A percentile compares a stretch with the other conserved stretches of the same genome.
phyloP scores from a whole-genome alignment of 2,797 vertebrate genomes.

The Megalops cyprinoides region DNA sequence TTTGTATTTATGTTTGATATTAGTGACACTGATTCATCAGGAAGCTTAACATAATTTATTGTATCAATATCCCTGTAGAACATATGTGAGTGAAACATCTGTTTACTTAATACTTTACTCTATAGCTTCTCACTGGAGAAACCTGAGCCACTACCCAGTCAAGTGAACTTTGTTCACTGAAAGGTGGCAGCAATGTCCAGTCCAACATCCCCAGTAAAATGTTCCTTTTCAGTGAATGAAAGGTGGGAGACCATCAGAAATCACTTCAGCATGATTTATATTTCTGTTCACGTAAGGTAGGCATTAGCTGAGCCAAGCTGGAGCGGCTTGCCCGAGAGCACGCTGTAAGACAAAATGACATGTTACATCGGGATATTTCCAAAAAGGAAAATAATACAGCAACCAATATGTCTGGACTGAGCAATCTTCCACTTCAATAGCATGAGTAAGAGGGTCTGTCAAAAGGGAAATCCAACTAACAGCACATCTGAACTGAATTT shows the following conservation, averaged over 20 bases:
- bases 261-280: conserved; percentile 29
- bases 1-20: background rate
- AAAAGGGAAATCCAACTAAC: conserved; percentile 29
- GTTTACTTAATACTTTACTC: no score
- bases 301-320: conserved; percentile 33
- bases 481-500: conserved; percentile 57
- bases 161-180: background rate
- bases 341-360: conserved; percentile 53
- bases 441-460: conserved; percentile 42
- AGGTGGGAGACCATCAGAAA: background rate
- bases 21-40: background rate
- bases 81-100: no score
- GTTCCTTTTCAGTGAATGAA: background rate
- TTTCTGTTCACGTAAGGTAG: conserved; percentile 37
- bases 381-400: conserved; percentile 44
- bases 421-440: conserved; percentile 35
- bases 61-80: background rate
- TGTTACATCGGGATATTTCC: conserved; percentile 42
- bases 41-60: background rate
- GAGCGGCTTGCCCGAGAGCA: conserved; percentile 41
- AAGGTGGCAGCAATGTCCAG: background rate
- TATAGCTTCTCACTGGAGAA: no score
- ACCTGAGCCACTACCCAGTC: no score
- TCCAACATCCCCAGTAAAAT: background rate
- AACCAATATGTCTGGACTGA: conserved; percentile 42